These are phyloP conservation scores for Tetranychus piercei DNA, from an alignment of 2,888 invertebrate species.

Conservation along the genomic window DNA sequence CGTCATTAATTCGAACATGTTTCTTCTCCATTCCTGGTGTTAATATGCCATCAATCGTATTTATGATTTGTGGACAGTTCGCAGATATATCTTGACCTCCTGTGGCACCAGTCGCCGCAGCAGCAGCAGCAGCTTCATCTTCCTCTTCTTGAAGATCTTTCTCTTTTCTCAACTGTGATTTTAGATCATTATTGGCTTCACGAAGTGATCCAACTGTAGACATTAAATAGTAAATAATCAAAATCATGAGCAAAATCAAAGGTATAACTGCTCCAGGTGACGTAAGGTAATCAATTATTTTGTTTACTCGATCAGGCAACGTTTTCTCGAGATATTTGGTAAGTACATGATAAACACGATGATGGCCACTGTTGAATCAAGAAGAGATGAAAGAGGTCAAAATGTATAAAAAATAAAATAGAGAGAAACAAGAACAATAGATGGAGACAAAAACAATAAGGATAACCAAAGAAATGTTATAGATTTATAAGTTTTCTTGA, in stretches of 20 bases:
- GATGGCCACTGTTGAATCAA: slow-evolving; percentile 40
- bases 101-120: neutral
- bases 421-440: slow-evolving; percentile 14
- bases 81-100: neutral
- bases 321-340: slow-evolving; percentile 54
- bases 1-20: slow-evolving; percentile 18
- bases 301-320: slow-evolving; percentile 42
- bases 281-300: slow-evolving; percentile 56
- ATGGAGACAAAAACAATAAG: neutral
- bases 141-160: slow-evolving; percentile 21
- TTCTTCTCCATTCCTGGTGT: slow-evolving; percentile 15
- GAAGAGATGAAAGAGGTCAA: neutral
- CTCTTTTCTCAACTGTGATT: slow-evolving; percentile 33
- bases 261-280: slow-evolving; percentile 90
- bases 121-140: slow-evolving; percentile 3
- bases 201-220: slow-evolving; percentile 70
- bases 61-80: neutral
- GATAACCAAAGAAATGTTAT: neutral
- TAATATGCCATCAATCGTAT: neutral
- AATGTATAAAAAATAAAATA: slow-evolving; percentile 4
- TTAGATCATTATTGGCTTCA: slow-evolving; percentile 82
- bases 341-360: slow-evolving; percentile 60
- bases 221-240: slow-evolving; percentile 82
- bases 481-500: neutral
- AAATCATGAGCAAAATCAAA: slow-evolving; percentile 58